Base-by-base conservation (phyloP, 1,140 invertebrate species). In the Dreissena rostriformis region DNA sequence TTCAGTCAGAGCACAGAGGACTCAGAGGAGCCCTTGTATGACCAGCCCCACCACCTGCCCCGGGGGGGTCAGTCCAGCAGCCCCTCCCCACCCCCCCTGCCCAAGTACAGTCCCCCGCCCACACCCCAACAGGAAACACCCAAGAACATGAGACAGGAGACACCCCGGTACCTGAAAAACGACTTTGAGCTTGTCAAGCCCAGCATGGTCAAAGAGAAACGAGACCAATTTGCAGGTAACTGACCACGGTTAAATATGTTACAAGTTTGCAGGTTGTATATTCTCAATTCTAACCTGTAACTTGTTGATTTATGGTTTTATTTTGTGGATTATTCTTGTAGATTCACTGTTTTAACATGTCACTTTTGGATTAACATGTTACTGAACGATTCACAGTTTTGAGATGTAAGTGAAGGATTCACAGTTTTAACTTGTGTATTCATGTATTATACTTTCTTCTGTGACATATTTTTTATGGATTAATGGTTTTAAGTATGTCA, bases 11-110 rank as follows among this genome's bases (percentile, higher is more conserved):
- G 92, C 84, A 92, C 91, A 61, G 96, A 95, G 85, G 96, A 96
- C 89, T 97, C 96, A 78, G 97, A 98, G 91, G n/a, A n/a, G n/a
- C 97, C 97, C 85, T 85, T 94, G 10, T 97, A 97, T 91, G 97
- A 97, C 93, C 95, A 96, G 88, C 94, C 91, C 39, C 86, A 81
- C 19, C 84, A 84, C 71, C 89, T 85, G 72, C 92, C 92, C 0
- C 92, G 92, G 83, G 91, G 90, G 89, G 89, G 91, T 28, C 75
- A 89, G 19, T 88, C 88, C 0, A 90, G 86, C 26, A 92, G 89
- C 11, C 87, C 89, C 0, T 91, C 92, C 12, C 90, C 90, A 11
- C 91, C 90, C 11, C 88, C 87, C 8, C n/a, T 84, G 6, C 74
- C 81, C 15, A 61, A 52, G n/a, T 84, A 72, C 19, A 71, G 65